phyloP scores from a whole-genome alignment of 2,797 vertebrate genomes.

The Graptemys geographica region DNA sequence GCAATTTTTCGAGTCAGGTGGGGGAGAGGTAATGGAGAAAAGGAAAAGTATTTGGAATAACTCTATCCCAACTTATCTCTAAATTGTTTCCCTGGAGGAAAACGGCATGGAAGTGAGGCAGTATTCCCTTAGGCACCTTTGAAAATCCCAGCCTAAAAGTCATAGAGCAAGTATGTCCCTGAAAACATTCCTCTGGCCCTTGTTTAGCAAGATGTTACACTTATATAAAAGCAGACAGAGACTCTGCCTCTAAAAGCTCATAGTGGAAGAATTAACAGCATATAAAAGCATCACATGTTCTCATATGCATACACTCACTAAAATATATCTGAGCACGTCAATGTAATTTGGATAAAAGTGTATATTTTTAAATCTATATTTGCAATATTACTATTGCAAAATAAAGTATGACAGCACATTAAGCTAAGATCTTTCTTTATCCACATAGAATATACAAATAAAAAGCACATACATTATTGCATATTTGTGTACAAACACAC shows the following conservation, averaged over 20 bases:
- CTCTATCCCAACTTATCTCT: neutral
- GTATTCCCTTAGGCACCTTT: neutral
- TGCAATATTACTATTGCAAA: neutral
- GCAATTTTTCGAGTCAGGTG: neutral
- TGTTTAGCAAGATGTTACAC: neutral
- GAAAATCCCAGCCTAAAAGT: neutral
- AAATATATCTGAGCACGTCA: constrained; percentile 2
- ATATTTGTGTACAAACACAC: neutral
- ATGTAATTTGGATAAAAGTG: neutral
- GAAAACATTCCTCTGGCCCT: neutral
- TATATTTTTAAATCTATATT: neutral
- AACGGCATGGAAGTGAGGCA: neutral
- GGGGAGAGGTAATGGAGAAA: neutral
- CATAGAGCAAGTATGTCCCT: neutral
- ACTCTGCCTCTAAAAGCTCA: neutral
- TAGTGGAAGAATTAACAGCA: neutral
- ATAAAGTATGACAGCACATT: neutral
- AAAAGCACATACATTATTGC: neutral
- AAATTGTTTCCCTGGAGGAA: neutral
- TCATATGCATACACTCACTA: neutral
- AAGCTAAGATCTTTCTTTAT: constrained; percentile 3
- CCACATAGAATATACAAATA: neutral
- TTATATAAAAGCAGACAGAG: neutral
- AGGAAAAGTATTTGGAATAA: neutral
- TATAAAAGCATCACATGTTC: neutral